Base-by-base conservation (phyloP, 2,888 invertebrate genomes). In the Sycophila texana region DNA sequence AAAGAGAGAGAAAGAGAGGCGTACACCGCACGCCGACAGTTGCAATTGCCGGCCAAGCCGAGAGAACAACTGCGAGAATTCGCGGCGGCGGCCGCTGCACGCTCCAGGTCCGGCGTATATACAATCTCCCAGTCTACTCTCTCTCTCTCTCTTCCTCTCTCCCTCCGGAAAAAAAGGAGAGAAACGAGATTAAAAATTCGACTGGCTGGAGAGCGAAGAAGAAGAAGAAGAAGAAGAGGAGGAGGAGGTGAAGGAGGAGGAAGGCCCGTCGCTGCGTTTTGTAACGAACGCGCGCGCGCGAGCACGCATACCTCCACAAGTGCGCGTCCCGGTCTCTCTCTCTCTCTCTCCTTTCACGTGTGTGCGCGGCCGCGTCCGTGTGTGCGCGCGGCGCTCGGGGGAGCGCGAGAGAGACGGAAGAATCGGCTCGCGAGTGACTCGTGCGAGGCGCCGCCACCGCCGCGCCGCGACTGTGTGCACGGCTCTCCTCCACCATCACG, bases 21-120 rank as follows among this genome's bases (percentile, higher is more conserved):
- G 74, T 77, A 78, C 77, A 74, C 65, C 47, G 51, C 67, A 66
- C 71, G 67, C 75, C 73, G 81, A 81, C 82, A 82, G 81, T 81
- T 73, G 82, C 82, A 79, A 81, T 81, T 74, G 81, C 81, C 81
- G 78, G 77, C 72, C 83, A 77, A 77, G 67, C 60, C 77, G 79
- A 66, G 65, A 75, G 77, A 77, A 77, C 80, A 63, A 79, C 78
- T 82, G 78, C 71, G 67, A 79, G 79, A 65, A 53, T n/a, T 53
- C 53, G 71, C 76, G 65, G 81, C 30, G n/a, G 16, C 14, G 55
- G 30, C 16, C 5, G 26, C 49, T 10, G n/a, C 30, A 5, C 26
- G n/a, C 14, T 20, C 22, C 12, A 47, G 53, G 68, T 22, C 57
- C 20, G 58, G 16, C 47, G n/a, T n/a, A 26, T 53, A 14, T 53